Base-by-base conservation (phyloP, 2,888 invertebrate species). In the Phytoseiulus persimilis region DNA sequence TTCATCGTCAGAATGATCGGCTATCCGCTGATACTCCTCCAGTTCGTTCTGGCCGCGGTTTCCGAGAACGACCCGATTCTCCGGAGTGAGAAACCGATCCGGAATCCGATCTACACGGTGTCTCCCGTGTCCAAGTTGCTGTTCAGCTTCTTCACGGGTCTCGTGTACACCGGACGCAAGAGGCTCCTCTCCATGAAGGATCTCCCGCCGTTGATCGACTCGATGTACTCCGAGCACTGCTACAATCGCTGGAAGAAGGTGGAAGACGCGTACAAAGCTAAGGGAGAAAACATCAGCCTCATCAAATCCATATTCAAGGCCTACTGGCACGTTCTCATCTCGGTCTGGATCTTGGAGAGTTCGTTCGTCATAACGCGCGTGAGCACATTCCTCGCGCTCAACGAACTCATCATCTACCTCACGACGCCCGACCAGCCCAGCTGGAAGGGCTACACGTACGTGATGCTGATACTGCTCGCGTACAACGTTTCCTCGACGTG, bases 361-460 rank as follows among this genome's bases (percentile, higher is more conserved):
- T 32, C 45, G 28, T 87, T 87, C 31, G 83, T 83, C 31, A 33
- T 33, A 11, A 32, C 33, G 2, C 33, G 32, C 9, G 87, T 45
- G 28, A 32, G 39, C 32, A 87, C 33, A 0, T 87, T 87, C 45
- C 33, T 87, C 0, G 32, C 45, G 6, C n/a, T 33, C 6, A 87
- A 87, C 83, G 83, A 83, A 33, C 83, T 83, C 32, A 83, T 83
- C 14, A 32, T 11, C 9, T 83, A 32, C 5, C 90, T 90, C 83
- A 89, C 90, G 14, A 84, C 65, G n/a, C 90, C 91, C 32, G 83
- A 90, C 9, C 91, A 91, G n/a, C 91, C 91, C 6, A 46, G 90
- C 31, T 93, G 93, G 93, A 92, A 93, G 90, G 93, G 94, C 14
- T 93, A 93, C 90, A 91, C 92, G 18, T 93, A 93, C 90, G 93